Base-by-base conservation (phyloP, 2,113 vertebrate genomes). In the Ramphastos sulfuratus region DNA sequence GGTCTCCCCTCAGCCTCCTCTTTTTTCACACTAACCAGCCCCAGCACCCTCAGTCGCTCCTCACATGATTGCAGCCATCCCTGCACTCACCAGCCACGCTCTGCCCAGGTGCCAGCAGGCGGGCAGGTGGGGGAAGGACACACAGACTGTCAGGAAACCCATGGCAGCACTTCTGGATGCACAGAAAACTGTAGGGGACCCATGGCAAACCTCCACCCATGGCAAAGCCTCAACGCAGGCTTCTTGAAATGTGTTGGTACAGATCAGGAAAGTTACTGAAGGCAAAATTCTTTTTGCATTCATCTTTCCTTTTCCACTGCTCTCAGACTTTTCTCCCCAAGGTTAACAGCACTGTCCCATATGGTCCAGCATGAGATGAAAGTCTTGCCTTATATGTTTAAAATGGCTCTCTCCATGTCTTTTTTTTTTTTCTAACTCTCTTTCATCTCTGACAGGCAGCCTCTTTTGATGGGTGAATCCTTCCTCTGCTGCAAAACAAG, bases 391-490 rank as follows among this genome's bases (percentile, higher is more conserved):
- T 94, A 48, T 55, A 84, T 94, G 86, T 95, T 95, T 94, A 93
- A 96, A 95, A 95, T 92, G 95, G 72, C 86, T 89, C 93, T 93
- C 55, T 73, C 81, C 18, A 20, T 92, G 89, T 85, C 77, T 93
- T 93, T 95, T 24, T 25, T 13, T 12, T 46, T 46, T 14, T 44
- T 37, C 9, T 37, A 37, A 64, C 86, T 94, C 76, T 69, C 90
- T 96, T 97, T 97, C 92, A 96, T 96, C 86, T 97, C 83, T 84
- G 89, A 90, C 94, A 96, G 92, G 67, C 71, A 75, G 94, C 70
- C 60, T 92, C 94, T 96, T 90, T 96, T 94, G 92, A 93, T 91
- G 85, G 78, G 85, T 76, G 82, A 90, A 76, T 93, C 86, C 70
- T 64, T 87, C 67, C 73, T 83, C 87, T 74, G 71, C 87, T 82